phyloP scores from a whole-genome alignment of 1,140 invertebrate genomes.

The Polyergus mexicanus region DNA sequence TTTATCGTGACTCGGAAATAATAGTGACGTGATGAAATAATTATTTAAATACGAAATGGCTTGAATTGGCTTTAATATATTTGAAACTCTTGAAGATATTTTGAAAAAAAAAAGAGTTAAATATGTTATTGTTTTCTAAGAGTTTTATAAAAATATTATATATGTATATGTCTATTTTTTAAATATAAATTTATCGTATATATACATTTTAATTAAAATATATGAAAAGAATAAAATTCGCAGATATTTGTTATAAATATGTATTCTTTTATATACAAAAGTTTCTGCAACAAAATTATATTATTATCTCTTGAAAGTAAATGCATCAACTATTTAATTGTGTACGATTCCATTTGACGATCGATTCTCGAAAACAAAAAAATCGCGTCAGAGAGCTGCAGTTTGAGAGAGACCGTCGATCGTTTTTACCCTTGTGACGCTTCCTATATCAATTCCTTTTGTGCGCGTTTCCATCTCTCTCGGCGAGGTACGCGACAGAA shows the following conservation, averaged over 20 bases:
- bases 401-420: constrained; percentile 38
- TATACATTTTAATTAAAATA: background rate
- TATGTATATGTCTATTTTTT: background rate
- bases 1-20: background rate
- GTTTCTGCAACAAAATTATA: constrained; percentile 8
- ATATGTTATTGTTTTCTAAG: background rate
- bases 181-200: background rate
- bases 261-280: background rate
- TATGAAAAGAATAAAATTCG: background rate
- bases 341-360: background rate
- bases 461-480: constrained; percentile 13
- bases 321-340: constrained; percentile 6
- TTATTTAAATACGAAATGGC: background rate
- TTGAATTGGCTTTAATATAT: background rate
- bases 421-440: constrained; percentile 38
- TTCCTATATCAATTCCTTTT: constrained; percentile 43
- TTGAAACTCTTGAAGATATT: background rate
- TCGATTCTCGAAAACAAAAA: constrained; percentile 11
- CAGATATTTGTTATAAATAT: background rate
- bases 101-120: background rate
- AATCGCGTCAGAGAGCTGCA: constrained; percentile 23
- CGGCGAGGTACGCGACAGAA: constrained; percentile 36
- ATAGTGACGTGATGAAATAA: background rate
- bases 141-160: background rate
- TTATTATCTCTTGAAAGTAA: background rate